Evolutionary conservation across 2,113 vertebrate species (phyloP), one percentile per base, ranked within the genome.

Genomic region (Otis tarda): DNA sequence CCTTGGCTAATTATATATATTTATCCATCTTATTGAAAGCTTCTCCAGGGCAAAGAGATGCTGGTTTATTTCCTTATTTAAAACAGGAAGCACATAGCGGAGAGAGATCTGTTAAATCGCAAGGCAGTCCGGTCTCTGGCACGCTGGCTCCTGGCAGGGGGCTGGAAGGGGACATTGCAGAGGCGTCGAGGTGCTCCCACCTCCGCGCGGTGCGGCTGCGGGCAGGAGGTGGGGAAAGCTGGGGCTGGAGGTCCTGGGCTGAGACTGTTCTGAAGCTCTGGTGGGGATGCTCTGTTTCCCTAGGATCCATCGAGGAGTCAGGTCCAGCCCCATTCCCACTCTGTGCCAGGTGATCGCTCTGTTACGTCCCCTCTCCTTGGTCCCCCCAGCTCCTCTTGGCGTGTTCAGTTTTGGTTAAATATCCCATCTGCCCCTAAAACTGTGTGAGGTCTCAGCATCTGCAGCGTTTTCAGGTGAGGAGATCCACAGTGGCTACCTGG

Each of bases 1-100:
- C 85, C 91, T 96, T 95, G 89, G 90, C 92, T 97, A 97, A 97
- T 97, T 97, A 97, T 96, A 97, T 96, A 92, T 97, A 96, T 97
- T 97, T 97, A 97, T 96, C 94, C 95, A 69, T 97, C 96, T 97
- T 96, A 94, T 52, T 97, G 96, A 96, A 96, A 97, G 96, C 96
- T 96, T 96, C 86, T 96, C 92, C 70, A 94, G 96, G 95, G 96
- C 96, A 96, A 95, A 83, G 94, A 95, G 96, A 96, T 95, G 91
- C 92, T 82, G 87, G 74, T 93, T 96, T 95, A 92, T 95, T 96
- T 96, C 88, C 95, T 89, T 93, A 95, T 96, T 87, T 87, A 82
- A 92, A 73, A 85, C 35, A 85, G 37, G 59, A 89, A 95, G 94
- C 2, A 6, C 70, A 30, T 33, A 94, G 69, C 18, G 1, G 57